Evolutionary conservation across 2,888 invertebrate genomes (phyloP).

Genomic region (Lycocerus yunnanus): DNA sequence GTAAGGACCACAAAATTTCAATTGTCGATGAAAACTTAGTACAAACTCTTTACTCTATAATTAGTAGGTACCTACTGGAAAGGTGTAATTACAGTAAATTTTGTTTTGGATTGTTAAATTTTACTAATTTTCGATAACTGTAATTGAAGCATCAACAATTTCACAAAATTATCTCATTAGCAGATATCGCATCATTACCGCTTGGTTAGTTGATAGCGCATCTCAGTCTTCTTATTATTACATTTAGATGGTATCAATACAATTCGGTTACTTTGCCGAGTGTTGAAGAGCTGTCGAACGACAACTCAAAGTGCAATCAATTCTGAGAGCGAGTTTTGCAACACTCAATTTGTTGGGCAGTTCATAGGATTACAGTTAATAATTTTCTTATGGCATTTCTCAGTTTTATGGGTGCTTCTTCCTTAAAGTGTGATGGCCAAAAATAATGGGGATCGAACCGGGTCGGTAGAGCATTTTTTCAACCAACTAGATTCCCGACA

Average conservation of each 20-base stretch:
- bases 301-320: background rate
- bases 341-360: background rate
- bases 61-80: background rate
- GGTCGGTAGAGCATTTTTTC: too few species aligned
- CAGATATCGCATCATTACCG: background rate
- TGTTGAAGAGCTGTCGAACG: background rate
- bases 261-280: background rate
- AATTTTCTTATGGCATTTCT: background rate
- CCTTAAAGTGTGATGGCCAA: too few species aligned
- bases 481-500: too few species aligned
- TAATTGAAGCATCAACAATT: background rate
- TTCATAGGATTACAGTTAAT: background rate
- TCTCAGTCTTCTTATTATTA: background rate
- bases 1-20: background rate
- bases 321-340: background rate
- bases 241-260: background rate
- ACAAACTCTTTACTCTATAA: background rate
- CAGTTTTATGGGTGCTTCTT: too few species aligned
- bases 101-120: background rate
- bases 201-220: background rate
- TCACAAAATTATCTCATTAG: background rate
- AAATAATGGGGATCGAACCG: too few species aligned
- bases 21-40: background rate
- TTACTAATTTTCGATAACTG: background rate
- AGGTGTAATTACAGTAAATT: background rate